Conservation (phyloP, 2,888 invertebrate genomes). For the Acrobasis suavella region DNA sequence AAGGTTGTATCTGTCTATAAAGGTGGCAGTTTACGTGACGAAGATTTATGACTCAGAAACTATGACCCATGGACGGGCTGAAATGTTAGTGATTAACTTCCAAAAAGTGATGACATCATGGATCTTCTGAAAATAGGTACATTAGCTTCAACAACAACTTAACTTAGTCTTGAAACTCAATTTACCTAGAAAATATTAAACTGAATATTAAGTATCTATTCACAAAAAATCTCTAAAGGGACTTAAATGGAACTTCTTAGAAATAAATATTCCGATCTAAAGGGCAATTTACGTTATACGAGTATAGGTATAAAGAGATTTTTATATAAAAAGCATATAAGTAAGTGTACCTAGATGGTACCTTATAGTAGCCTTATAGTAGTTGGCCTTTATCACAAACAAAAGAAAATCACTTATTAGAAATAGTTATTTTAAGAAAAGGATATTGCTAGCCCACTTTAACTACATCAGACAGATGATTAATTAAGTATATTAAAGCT, state of each 20-base stretch:
- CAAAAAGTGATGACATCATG: conserved; percentile 33
- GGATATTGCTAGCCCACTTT: too few species aligned
- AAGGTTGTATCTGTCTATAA: conserved; percentile 57
- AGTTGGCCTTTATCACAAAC: too few species aligned
- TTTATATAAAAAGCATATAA: too few species aligned
- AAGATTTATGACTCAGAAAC: conserved; percentile 52
- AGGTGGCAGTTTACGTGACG: conserved; percentile 56
- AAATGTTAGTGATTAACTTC: conserved; percentile 50
- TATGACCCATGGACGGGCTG: conserved; percentile 37
- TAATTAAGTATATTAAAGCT: not conserved
- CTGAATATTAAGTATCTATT: not conserved
- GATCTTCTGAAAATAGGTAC: not conserved
- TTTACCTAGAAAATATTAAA: not conserved
- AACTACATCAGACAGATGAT: not conserved
- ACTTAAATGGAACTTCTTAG: too few species aligned
- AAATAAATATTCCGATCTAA: too few species aligned
- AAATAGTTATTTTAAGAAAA: too few species aligned
- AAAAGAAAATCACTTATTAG: too few species aligned
- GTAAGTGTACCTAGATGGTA: too few species aligned
- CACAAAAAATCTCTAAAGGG: not conserved
- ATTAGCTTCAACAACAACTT: not conserved
- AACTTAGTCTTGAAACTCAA: not conserved
- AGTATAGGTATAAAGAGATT: too few species aligned
- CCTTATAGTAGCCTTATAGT: too few species aligned
- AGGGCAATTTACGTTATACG: too few species aligned